Evolutionary conservation across 2,797 vertebrate genomes (phyloP).

Genomic region (Anabas testudineus): DNA sequence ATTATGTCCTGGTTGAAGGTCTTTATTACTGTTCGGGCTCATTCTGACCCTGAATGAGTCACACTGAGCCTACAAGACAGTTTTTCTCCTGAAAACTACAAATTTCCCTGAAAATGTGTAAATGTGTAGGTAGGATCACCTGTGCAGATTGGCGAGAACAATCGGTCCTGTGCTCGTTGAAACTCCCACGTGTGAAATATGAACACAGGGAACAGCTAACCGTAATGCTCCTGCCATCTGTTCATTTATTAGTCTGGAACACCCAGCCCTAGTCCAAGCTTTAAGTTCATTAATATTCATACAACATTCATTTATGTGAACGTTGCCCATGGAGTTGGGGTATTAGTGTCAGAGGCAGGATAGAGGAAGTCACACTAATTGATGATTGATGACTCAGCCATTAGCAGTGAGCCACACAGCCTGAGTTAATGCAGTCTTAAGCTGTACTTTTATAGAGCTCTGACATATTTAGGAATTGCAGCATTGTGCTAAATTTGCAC

Average conservation of each 20-base stretch:
- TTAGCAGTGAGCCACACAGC: conserved; percentile 49
- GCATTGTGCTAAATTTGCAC: conserved; percentile 30
- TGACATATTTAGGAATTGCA: conserved; percentile 42
- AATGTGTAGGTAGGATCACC: conserved; percentile 58
- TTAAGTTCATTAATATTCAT: conserved; percentile 80
- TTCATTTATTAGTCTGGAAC: conserved; percentile 80
- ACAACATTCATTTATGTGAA: conserved; percentile 73
- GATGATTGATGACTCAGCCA: conserved; percentile 75
- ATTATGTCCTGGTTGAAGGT: conserved; percentile 14
- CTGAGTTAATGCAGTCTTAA: conserved; percentile 60
- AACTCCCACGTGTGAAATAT: conserved; percentile 68
- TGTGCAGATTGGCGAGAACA: conserved; percentile 59
- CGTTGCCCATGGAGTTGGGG: conserved; percentile 64
- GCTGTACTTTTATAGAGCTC: conserved; percentile 41
- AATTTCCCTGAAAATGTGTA: conserved; percentile 31
- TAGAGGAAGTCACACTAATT: conserved; percentile 72
- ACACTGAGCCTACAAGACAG: conserved; percentile 5
- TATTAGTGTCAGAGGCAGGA: conserved; percentile 70
- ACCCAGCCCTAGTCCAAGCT: conserved; percentile 63
- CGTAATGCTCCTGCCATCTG: conserved; percentile 78
- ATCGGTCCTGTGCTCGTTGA: conserved; percentile 53
- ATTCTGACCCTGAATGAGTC: conserved; percentile 19
- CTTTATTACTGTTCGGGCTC: not conserved
- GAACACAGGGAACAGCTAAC: conserved; percentile 71
- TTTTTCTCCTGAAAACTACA: not conserved